Base-by-base conservation (phyloP, 2,888 invertebrate species). In the Tricholauxania praeusta region DNA sequence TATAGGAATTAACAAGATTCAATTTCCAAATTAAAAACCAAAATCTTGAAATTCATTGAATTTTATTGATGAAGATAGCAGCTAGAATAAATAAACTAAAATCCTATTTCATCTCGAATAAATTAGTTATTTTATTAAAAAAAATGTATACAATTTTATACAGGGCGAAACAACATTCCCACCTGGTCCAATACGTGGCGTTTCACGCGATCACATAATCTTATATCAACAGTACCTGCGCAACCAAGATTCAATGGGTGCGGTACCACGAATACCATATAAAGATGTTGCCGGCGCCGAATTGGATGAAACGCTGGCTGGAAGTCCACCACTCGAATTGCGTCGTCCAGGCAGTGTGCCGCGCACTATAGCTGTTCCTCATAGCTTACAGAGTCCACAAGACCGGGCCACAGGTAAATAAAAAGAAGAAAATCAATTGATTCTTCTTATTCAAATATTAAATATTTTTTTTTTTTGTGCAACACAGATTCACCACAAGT, bases 321-420 rank as follows among this genome's bases (percentile, higher is more conserved):
- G 90, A 72, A 91, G 92, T 85, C 93, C 94, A 79, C 93, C 94
- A 48, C 87, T 93, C 80, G 94, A 94, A 87, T 86, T 94, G 81
- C 90, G 94, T 65, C 87, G 91, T 55, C 89, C 90, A 1, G 88
- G 89, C 47, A 89, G 89, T 72, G 90, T 89, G 0, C 89, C 89
- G 57, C 89, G 92, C 78, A 91, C 90, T 60, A 89, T 90, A 72
- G 91, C 90, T 78, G 93, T 91, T 81, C 93, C 91, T 76, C 93
- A 90, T 74, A 91, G 91, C 78, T 89, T 92, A 79, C 92, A 92
- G 85, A 92, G 92, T 82, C 92, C 92, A 57, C 90, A 91, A 79
- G 92, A 93, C 85, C 89, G 93, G 80, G 89, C 91, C 76, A 90
- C 91, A 79, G 91, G 92, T 89, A 87, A 74, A 78, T 70, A 51